phyloP scores from a whole-genome alignment of 2,113 vertebrate genomes.

The Chaetops frenatus region DNA sequence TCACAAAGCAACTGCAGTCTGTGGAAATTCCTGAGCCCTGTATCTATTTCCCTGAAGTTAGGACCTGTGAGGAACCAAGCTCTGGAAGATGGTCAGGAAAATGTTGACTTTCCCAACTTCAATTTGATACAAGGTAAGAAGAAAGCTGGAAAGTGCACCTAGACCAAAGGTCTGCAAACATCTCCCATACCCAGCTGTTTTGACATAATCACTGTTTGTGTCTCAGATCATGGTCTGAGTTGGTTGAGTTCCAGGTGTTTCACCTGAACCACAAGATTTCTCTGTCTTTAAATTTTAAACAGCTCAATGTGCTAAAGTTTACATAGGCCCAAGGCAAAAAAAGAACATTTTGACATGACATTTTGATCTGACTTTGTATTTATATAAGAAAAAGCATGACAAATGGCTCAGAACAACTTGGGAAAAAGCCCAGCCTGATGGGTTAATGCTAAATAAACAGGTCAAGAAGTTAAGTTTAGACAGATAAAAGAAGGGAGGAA shows the following conservation, averaged over 20 bases:
- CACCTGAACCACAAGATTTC: neutral
- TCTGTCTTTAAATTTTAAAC: neutral
- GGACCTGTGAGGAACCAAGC: neutral
- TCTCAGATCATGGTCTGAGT: neutral
- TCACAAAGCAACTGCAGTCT: neutral
- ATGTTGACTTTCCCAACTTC: neutral
- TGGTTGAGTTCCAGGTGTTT: neutral
- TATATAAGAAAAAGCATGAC: slow-evolving; percentile 1
- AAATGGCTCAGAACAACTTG: neutral
- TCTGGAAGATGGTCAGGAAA: neutral
- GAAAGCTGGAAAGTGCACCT: neutral
- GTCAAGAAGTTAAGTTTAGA: neutral
- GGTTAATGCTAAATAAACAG: neutral
- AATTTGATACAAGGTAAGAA: neutral
- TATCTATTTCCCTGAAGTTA: neutral
- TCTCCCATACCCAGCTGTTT: neutral
- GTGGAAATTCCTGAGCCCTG: neutral
- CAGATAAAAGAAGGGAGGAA: neutral
- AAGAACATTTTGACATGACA: too few species aligned
- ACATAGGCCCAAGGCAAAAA: too few species aligned
- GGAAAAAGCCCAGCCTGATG: neutral
- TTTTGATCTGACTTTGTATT: slow-evolving; percentile 2
- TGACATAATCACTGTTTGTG: neutral
- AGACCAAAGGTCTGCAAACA: neutral
- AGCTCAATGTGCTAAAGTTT: neutral